Base-by-base conservation (phyloP, 2,888 invertebrate species). In the Tineola bisselliella region DNA sequence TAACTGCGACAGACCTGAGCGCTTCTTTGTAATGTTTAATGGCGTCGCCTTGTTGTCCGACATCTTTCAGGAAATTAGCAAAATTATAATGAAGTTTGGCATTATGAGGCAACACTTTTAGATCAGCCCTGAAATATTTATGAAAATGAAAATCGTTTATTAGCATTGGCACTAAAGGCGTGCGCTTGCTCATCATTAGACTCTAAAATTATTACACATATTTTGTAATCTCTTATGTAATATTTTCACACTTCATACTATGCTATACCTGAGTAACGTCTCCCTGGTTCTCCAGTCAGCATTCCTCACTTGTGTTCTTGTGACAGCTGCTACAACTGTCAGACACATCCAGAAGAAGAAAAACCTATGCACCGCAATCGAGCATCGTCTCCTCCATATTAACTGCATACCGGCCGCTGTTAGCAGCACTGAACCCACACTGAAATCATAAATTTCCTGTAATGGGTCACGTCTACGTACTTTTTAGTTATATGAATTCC, bases 11-110 rank as follows among this genome's bases (percentile, higher is more conserved):
- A n/a, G n/a, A 95, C 95, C 90, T 91, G 59, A 95, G 81, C 25
- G 95, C 94, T 74, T 91, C 90, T 69, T 90, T 90, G 81, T 95
- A 95, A 81, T 95, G 94, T 67, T 89, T 83, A 66, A 92, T 90
- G 18, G 95, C 95, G 64, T 89, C 88, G 66, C 92, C 91, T 62
- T 90, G 90, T 69, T 92, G 89, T 44, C 92, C 92, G 54, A 90
- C 88, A 76, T 95, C 95, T 75, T 93, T 90, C 67, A 94, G 88
- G 76, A 93, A 92, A 88, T 96, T 96, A 56, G 92, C 96, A 72
- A 93, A 94, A 86, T 96, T 96, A 87, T 95, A 96, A 83, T 95
- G 95, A 82, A 94, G 91, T 83, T 96, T 96, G 62, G 95, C 95
- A 76, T 96, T 96, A 81, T 93, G 92, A 0, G 95, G 95, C 60